phyloP scores from a whole-genome alignment of 2,113 vertebrate species.

The Zeus faber region DNA sequence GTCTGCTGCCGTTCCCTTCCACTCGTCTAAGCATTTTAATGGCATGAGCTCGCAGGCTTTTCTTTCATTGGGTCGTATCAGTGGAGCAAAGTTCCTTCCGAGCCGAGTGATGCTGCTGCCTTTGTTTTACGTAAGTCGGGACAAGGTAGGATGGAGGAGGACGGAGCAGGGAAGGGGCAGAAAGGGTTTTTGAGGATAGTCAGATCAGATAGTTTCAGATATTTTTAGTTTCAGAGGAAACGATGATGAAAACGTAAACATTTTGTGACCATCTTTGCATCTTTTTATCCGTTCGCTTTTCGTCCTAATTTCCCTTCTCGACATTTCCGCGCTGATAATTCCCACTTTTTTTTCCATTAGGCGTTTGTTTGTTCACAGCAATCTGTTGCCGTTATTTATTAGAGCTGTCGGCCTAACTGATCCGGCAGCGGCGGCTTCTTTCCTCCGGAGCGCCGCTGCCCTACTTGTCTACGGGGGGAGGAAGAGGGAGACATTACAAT shows the following conservation, averaged over 20 bases:
- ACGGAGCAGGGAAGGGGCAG: constrained; percentile 1
- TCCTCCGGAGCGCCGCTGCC: constrained; percentile 55
- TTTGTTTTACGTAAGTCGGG: constrained; percentile 31
- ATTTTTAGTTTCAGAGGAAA: constrained; percentile 53
- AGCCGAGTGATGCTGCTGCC: constrained; percentile 47
- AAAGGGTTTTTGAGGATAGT: constrained; percentile 26
- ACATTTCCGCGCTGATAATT: constrained; percentile 59
- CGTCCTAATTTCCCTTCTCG: constrained; percentile 37
- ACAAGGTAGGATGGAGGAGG: constrained; percentile 12
- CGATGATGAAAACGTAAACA: constrained; percentile 58
- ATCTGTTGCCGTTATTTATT: constrained; percentile 74
- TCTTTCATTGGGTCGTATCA: constrained; percentile 53
- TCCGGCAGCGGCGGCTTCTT: constrained; percentile 56
- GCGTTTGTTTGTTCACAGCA: constrained; percentile 71
- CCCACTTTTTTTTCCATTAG: constrained; percentile 72
- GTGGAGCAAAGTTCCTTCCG: constrained; percentile 52
- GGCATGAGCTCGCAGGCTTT: constrained; percentile 64
- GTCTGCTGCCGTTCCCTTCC: constrained; percentile 58
- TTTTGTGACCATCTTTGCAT: no score
- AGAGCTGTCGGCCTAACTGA: constrained; percentile 66
- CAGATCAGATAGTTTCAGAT: constrained; percentile 33
- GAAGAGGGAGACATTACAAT: constrained; percentile 59
- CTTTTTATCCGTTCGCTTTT: no score
- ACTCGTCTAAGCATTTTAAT: constrained; percentile 71
- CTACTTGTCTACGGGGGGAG: constrained; percentile 46